Evolutionary conservation across 1,140 invertebrate species (phyloP), one percentile per base, ranked within the genome.

Genomic region (Drosophila biarmipes): DNA sequence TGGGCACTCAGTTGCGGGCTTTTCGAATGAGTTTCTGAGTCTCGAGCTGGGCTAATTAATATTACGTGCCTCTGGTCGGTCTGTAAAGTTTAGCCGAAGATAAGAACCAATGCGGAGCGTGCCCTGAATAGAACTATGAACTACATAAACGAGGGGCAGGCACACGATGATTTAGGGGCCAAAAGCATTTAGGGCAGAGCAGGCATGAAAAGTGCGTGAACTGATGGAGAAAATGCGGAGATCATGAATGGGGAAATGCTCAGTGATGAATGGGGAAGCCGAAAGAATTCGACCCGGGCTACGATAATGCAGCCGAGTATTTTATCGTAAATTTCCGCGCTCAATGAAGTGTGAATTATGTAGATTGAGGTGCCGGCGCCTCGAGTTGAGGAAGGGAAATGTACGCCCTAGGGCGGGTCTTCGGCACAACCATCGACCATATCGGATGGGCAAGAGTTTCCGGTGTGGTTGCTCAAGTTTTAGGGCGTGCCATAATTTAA

Each of bases 321-420:
- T 57, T 71, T 58, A 43, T 58, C 64, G 31, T 73, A 40, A 51
- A 63, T 73, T 73, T 48, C 37, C 29, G 42, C 31, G 34, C 63
- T 48, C 82, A 86, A 67, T 86, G 68, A 53, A 75, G 81, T 86
- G 81, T 86, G 74, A 86, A 87, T 73, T 86, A 64, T 82, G 56
- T 62, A 49, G 74, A 73, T 55, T 58, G 58, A 71, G 66, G 67
- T 63, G 59, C 59, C 54, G 59, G 64, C 66, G 64, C 51, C 34
- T 24, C 51, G 19, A 48, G 19, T 52, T 62, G 45, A 63, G 15
- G 31, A 63, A 54, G 51, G 68, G 68, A 49, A 51, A 21, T 48
- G 12, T 48, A 43, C 35, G 42, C 34, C 54, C 31, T 17, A 53
- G 27, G 67, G 68, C 55, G 48, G 24, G 66, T 55, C 66, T 67